Conservation (phyloP, 2,888 invertebrate species). For the Polyommatus iphigenia region DNA sequence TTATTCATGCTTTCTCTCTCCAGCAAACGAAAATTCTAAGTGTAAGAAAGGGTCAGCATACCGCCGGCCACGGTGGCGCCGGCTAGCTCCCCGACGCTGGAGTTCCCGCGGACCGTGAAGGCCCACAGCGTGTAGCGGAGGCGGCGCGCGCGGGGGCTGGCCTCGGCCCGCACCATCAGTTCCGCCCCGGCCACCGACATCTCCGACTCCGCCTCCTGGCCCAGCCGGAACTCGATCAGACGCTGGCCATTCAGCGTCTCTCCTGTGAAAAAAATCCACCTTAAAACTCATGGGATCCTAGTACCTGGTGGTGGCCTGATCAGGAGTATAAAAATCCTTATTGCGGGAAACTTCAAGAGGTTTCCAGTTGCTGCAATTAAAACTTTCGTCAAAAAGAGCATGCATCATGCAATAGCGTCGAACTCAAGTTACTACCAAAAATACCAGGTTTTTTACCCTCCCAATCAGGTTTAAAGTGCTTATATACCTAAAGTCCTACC, state of each 20-base stretch:
- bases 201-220: conserved; percentile 86
- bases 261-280: conserved; percentile 74
- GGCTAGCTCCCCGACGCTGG: conserved; percentile 76
- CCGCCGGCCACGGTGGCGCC: conserved; percentile 73
- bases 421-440: not conserved
- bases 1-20: not conserved
- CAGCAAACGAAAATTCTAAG: not conserved
- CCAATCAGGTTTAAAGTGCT: not conserved
- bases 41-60: not conserved
- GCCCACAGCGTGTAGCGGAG: conserved; percentile 90
- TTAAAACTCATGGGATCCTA: not conserved
- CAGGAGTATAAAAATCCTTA: not conserved
- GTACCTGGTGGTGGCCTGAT: not conserved
- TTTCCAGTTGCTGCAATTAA: too few relatives aligned
- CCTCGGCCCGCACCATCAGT: conserved; percentile 90
- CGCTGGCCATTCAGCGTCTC: conserved; percentile 91
- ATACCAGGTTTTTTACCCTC: not conserved
- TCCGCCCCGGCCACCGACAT: conserved; percentile 82
- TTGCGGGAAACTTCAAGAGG: too few relatives aligned
- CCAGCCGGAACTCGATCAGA: conserved; percentile 90
- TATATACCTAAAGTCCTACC: conserved; percentile 47
- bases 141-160: conserved; percentile 85
- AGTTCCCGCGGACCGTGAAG: conserved; percentile 84
- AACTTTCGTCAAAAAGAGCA: not conserved
- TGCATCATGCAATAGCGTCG: not conserved